Percentiles rank a stretch among this genome's conserved stretches.
Conservation (phyloP, 2,888 invertebrate species). For the Trissolcus brochymenae region DNA sequence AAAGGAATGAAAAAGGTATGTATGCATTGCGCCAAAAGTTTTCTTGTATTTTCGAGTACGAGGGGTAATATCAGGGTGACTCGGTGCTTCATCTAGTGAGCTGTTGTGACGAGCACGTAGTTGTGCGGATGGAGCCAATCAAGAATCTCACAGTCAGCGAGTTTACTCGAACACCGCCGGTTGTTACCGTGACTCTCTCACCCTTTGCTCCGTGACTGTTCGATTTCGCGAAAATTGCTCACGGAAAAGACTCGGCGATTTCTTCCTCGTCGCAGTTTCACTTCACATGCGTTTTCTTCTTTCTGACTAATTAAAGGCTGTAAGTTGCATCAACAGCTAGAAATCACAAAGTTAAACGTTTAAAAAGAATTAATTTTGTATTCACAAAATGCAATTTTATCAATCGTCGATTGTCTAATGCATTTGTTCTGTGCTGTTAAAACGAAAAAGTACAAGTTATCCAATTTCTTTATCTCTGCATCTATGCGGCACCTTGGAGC, state of each 20-base stretch:
- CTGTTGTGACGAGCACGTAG: slow-evolving; percentile 77
- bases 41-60: slow-evolving; percentile 47
- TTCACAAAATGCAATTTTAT: neutral
- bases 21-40: slow-evolving; percentile 48
- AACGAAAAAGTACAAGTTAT: slow-evolving; percentile 15
- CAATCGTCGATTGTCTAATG: neutral
- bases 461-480: slow-evolving; percentile 49
- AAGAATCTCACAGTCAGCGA: slow-evolving; percentile 73
- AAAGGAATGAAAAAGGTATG: slow-evolving; percentile 11
- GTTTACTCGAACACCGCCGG: slow-evolving; percentile 68
- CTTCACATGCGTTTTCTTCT: slow-evolving; percentile 50
- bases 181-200: slow-evolving; percentile 67
- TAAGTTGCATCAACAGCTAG: slow-evolving; percentile 1
- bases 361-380: neutral
- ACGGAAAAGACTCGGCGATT: slow-evolving; percentile 46
- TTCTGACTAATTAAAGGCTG: slow-evolving; percentile 22
- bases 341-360: neutral
- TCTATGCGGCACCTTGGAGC: slow-evolving; percentile 22
- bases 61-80: slow-evolving; percentile 55
- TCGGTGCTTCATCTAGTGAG: slow-evolving; percentile 61
- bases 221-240: slow-evolving; percentile 60
- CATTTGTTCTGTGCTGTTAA: slow-evolving; percentile 13
- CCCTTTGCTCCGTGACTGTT: slow-evolving; percentile 62
- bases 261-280: slow-evolving; percentile 41
- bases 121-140: slow-evolving; percentile 75